phyloP scores from a whole-genome alignment of 2,113 vertebrate genomes.

The Chaetodon auriga region DNA sequence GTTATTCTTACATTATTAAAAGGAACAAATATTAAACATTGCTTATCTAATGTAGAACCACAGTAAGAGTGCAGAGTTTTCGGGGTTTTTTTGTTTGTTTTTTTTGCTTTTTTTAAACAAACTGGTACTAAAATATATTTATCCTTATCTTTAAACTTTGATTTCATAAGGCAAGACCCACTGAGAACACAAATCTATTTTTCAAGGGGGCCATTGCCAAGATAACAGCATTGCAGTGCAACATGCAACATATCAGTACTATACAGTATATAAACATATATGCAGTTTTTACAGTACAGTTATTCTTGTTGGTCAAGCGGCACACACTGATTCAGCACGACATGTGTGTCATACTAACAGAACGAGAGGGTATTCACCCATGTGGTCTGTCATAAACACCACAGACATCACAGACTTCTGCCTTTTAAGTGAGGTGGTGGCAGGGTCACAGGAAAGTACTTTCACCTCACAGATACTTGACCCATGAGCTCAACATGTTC shows the following conservation, averaged over 20 bases:
- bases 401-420: slow-evolving; percentile 8
- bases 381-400: slow-evolving; percentile 21
- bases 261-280: too few species aligned
- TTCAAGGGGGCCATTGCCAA: too few species aligned
- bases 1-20: neutral
- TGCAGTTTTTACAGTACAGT: neutral
- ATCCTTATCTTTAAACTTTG: too few species aligned
- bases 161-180: too few species aligned
- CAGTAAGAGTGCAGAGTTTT: neutral
- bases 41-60: neutral
- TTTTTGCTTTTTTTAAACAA: neutral
- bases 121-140: neutral
- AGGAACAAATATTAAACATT: neutral
- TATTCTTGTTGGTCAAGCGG: neutral
- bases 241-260: too few species aligned
- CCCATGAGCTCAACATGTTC: slow-evolving; percentile 37
- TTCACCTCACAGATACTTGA: slow-evolving; percentile 60
- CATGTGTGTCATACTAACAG: slow-evolving; percentile 1
- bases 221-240: too few species aligned
- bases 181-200: too few species aligned
- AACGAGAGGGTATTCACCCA: neutral
- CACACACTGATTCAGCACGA: neutral
- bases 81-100: too few species aligned
- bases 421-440: slow-evolving; percentile 5
- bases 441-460: slow-evolving; percentile 59